These are phyloP conservation scores for Aotus griseimembra DNA, from an alignment of 2,797 vertebrate species.

Conservation along the genomic window DNA sequence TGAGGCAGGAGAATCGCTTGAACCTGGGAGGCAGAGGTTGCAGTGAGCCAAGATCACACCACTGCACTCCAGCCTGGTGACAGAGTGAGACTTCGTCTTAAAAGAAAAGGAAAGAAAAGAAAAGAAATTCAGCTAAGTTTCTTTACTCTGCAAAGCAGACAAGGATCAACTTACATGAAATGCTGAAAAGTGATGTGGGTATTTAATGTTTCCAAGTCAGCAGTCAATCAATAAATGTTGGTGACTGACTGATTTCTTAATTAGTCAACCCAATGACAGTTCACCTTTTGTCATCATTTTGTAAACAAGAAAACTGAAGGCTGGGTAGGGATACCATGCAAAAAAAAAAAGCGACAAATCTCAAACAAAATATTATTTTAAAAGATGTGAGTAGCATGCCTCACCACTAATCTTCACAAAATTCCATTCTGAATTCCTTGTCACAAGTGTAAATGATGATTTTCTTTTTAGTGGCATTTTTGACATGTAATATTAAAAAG, in stretches of 20 bases:
- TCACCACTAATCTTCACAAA: background rate
- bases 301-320: background rate
- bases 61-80: too few species aligned
- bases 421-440: background rate
- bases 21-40: too few species aligned
- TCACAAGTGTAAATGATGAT: background rate
- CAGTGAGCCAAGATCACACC: too few species aligned
- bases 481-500: slow-evolving; percentile 61
- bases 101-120: too few species aligned
- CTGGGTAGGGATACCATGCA: background rate
- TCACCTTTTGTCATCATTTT: slow-evolving; percentile 5
- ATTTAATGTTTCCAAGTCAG: background rate
- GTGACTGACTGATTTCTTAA: background rate
- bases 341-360: background rate
- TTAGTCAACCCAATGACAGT: background rate
- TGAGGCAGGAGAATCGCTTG: too few species aligned
- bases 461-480: slow-evolving; percentile 51
- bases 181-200: background rate
- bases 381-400: background rate
- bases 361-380: slow-evolving; percentile 27
- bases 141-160: background rate
- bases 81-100: too few species aligned
- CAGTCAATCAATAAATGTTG: background rate
- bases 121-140: background rate
- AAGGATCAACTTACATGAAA: background rate